These are phyloP conservation scores for Orbicella faveolata DNA, from an alignment of 64 coral and sea anemone species.

Conservation along the genomic window DNA sequence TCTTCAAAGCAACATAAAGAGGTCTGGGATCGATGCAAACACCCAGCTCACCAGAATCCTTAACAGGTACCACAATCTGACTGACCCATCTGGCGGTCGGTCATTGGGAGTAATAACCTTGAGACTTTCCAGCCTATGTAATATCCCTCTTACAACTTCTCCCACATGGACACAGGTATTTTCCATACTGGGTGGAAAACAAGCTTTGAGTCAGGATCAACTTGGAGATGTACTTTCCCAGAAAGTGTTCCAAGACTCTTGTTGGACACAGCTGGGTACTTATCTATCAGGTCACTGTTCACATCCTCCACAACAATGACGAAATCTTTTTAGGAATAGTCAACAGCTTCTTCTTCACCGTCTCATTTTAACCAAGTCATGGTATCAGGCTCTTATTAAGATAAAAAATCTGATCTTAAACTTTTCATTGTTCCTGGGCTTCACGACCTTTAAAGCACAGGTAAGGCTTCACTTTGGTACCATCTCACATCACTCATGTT, in stretches of 20 bases:
- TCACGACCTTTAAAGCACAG: slow-evolving; percentile 4
- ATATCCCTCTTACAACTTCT: background rate
- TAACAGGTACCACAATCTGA: background rate
- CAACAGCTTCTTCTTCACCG: slow-evolving; percentile 18
- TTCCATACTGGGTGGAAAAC: slow-evolving; percentile 24
- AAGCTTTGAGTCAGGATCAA: background rate
- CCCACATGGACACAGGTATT: slow-evolving; percentile 24
- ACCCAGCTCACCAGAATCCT: background rate
- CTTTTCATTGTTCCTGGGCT: slow-evolving; percentile 26
- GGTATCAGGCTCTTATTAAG: slow-evolving; percentile 16
- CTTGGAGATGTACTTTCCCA: slow-evolving; percentile 11
- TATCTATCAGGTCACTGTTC: background rate
- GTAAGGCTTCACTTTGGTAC: slow-evolving; percentile 13
- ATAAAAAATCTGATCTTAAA: slow-evolving; percentile 19
- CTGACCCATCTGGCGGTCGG: slow-evolving; percentile 17
- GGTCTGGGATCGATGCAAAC: too few relatives aligned
- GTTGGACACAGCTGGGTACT: background rate
- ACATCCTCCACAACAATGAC: background rate
- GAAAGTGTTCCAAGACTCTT: background rate
- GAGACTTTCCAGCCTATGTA: background rate
- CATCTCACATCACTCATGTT: slow-evolving; percentile 36
- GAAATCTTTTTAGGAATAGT: background rate
- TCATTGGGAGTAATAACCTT: slow-evolving; percentile 4
- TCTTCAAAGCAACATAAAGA: background rate
- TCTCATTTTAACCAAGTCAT: slow-evolving; percentile 25